Percentiles rank a stretch among this genome's conserved stretches.
Conservation (phyloP, 2,113 vertebrate species). For the Ursus arctos region DNA sequence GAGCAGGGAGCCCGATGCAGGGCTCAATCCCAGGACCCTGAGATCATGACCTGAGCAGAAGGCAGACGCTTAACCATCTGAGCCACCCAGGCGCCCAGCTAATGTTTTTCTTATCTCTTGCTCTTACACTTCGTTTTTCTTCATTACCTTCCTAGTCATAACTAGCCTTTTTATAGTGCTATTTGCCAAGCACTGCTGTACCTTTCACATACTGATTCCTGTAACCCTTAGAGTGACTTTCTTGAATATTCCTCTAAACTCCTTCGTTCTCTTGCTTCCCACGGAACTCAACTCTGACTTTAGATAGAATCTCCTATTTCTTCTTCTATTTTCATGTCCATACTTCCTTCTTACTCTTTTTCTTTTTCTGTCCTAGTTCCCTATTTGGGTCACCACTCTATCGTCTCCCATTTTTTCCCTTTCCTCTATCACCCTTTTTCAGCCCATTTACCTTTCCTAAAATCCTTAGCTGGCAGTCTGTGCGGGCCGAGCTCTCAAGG, state of each 20-base stretch:
- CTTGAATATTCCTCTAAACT: background rate
- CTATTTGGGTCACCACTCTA: background rate
- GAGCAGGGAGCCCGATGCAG: too few relatives aligned
- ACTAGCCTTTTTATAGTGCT: background rate
- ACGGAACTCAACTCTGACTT: background rate
- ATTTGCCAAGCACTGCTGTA: background rate
- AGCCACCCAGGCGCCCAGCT: background rate
- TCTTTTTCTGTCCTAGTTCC: background rate
- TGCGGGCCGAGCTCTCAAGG: background rate
- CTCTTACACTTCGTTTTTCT: background rate
- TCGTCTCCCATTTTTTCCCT: background rate
- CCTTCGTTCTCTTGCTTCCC: background rate
- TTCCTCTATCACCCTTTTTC: background rate
- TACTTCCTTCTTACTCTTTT: background rate
- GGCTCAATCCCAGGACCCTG: too few relatives aligned
- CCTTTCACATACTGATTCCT: background rate
- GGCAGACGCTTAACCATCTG: too few relatives aligned
- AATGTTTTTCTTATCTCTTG: background rate
- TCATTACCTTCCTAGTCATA: background rate
- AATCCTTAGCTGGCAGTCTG: background rate
- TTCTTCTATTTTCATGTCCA: background rate
- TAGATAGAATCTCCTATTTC: background rate
- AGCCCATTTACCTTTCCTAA: background rate
- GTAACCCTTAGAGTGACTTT: accelerated
- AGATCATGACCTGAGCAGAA: too few relatives aligned